These are phyloP conservation scores for Parthenolecanium corni DNA, from an alignment of 2,888 invertebrate genomes.

Conservation along the genomic window DNA sequence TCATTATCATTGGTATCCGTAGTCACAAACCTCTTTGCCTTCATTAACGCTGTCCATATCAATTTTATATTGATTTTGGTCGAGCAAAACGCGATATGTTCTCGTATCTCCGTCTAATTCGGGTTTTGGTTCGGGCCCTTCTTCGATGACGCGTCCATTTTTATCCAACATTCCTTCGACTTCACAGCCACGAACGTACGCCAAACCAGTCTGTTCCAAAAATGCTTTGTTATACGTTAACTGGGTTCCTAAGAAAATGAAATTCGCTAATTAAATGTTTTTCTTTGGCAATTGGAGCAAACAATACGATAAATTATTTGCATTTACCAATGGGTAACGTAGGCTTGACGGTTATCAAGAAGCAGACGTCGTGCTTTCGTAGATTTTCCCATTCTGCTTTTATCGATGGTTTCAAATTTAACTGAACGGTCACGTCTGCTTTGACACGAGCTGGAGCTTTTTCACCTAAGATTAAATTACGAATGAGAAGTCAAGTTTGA, in stretches of 20 bases:
- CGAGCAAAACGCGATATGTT: slow-evolving; percentile 86
- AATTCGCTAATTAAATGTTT: background rate
- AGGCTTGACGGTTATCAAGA: slow-evolving; percentile 83
- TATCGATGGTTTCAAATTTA: slow-evolving; percentile 81
- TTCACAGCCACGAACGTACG: slow-evolving; percentile 91
- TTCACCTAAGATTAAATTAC: slow-evolving; percentile 50
- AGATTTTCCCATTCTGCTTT: slow-evolving; percentile 95
- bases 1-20: no score
- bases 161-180: slow-evolving; percentile 96
- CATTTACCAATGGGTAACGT: slow-evolving; percentile 62
- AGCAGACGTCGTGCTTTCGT: slow-evolving; percentile 95
- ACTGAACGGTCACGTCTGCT: slow-evolving; percentile 85
- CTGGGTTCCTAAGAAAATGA: slow-evolving; percentile 26
- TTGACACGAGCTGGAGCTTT: slow-evolving; percentile 89
- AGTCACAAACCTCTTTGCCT: slow-evolving; percentile 44
- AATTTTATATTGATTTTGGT: slow-evolving; percentile 90
- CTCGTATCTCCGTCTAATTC: slow-evolving; percentile 75
- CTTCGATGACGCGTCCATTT: slow-evolving; percentile 90
- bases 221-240: slow-evolving; percentile 55
- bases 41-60: slow-evolving; percentile 63
- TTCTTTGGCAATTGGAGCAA: background rate
- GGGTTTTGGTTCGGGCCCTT: slow-evolving; percentile 83
- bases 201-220: slow-evolving; percentile 82
- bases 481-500: background rate
- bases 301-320: background rate